These are phyloP conservation scores for Aporophyla nigra DNA, from an alignment of 2,888 invertebrate species.

Conservation along the genomic window DNA sequence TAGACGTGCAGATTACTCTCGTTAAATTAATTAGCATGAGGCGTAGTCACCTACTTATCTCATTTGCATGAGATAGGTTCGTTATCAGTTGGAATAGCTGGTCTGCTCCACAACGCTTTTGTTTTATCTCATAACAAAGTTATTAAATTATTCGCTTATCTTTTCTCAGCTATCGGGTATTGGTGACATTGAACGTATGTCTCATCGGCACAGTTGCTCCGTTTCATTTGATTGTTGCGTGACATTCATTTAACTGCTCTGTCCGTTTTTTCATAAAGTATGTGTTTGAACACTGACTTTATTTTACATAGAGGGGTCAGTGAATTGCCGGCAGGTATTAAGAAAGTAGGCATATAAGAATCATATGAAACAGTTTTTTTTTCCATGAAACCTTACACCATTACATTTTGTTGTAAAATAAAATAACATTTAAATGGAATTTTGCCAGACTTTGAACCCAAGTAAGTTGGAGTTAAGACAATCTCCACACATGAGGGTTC, in stretches of 20 bases:
- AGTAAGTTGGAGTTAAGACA: too few relatives aligned
- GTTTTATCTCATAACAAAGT: conserved; percentile 51
- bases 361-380: not conserved
- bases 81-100: conserved; percentile 46
- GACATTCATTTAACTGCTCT: not conserved
- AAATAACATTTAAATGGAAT: not conserved
- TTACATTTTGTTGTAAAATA: not conserved
- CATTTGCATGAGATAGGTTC: conserved; percentile 45
- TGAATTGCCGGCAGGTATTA: not conserved
- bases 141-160: conserved; percentile 62
- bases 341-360: not conserved
- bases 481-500: too few relatives aligned
- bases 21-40: conserved; percentile 48
- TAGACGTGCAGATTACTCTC: conserved; percentile 48
- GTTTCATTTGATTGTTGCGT: conserved; percentile 44
- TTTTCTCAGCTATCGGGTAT: conserved; percentile 52
- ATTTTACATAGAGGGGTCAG: not conserved
- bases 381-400: not conserved
- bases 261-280: not conserved
- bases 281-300: not conserved
- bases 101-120: conserved; percentile 48
- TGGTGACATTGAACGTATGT: conserved; percentile 58
- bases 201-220: conserved; percentile 42
- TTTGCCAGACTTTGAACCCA: not conserved
- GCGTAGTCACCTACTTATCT: conserved; percentile 37